Evolutionary conservation across 2,797 vertebrate genomes (phyloP).

Genomic region (Pseudomugil tenellus): DNA sequence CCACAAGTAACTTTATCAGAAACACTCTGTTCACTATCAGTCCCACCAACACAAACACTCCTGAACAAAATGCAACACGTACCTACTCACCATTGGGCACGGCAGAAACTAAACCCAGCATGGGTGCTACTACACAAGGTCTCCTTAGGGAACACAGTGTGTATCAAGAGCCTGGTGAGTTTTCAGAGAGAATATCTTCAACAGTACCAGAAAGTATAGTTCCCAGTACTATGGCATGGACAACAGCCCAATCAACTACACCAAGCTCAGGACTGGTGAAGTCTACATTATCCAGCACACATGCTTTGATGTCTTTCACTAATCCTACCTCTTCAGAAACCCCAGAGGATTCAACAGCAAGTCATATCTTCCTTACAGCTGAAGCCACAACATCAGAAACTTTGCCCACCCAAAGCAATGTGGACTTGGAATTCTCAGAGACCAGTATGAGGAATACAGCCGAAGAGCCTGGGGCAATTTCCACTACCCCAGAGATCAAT

Average conservation of each 20-base stretch:
- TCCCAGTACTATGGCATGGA: slow-evolving; percentile 54
- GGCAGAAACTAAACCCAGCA: slow-evolving; percentile 26
- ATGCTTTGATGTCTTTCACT: slow-evolving; percentile 6
- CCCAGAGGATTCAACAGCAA: slow-evolving; percentile 20
- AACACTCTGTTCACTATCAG: slow-evolving; percentile 63
- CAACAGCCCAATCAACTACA: slow-evolving; percentile 44
- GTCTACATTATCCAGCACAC: slow-evolving; percentile 34
- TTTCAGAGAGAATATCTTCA: slow-evolving; percentile 32
- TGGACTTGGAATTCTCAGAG: slow-evolving; percentile 18
- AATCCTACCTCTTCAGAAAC: slow-evolving; percentile 27
- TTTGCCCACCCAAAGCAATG: slow-evolving; percentile 17
- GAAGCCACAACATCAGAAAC: slow-evolving; percentile 22
- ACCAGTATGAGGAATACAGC: slow-evolving; percentile 9
- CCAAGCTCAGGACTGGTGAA: slow-evolving; percentile 38
- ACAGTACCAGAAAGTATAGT: slow-evolving; percentile 60
- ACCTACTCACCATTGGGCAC: slow-evolving; percentile 42
- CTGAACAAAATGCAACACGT: slow-evolving; percentile 55
- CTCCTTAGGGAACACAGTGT: slow-evolving; percentile 35
- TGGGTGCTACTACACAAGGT: slow-evolving; percentile 36
- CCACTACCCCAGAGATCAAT: slow-evolving; percentile 35
- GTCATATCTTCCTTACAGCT: slow-evolving; percentile 6
- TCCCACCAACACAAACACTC: slow-evolving; percentile 52
- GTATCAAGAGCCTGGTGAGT: slow-evolving; percentile 11
- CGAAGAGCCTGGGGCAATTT: slow-evolving; percentile 29
- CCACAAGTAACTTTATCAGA: slow-evolving; percentile 56